Percentiles rank a stretch among this genome's conserved stretches.
Evolutionary conservation across 37 sponge, comb jelly and placozoan species (phyloP).

Genomic region (Halisarca cf. caerulea): DNA sequence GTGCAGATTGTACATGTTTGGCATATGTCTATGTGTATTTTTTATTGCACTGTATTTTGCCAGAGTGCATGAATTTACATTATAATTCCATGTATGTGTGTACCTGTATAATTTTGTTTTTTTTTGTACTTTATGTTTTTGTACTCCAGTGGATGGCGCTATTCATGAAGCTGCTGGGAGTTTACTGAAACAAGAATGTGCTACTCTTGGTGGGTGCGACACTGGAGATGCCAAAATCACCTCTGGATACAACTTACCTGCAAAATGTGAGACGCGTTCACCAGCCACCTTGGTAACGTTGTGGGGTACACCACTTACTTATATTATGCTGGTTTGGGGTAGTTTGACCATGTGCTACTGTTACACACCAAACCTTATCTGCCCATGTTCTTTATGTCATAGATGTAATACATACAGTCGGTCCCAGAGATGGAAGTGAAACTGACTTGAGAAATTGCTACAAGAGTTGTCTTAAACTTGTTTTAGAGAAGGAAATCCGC

Average conservation of each 20-base stretch:
- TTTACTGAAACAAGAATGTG: slow-evolving; percentile 71
- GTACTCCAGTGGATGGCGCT: slow-evolving; percentile 81
- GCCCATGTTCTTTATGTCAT: no score
- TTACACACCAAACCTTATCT: no score
- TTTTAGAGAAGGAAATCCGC: slow-evolving; percentile 61
- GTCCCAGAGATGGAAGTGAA: slow-evolving; percentile 54
- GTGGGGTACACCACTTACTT: background rate
- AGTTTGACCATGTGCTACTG: no score
- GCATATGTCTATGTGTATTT: no score
- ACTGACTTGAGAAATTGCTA: slow-evolving; percentile 70
- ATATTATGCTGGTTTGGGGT: background rate
- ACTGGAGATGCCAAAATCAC: slow-evolving; percentile 83
- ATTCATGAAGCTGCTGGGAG: slow-evolving; percentile 85
- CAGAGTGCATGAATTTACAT: no score
- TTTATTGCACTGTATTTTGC: no score
- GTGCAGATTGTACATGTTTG: no score
- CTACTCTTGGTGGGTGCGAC: slow-evolving; percentile 58
- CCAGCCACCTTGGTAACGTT: background rate
- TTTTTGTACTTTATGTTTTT: no score
- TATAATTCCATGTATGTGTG: no score
- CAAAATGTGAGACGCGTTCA: slow-evolving; percentile 86
- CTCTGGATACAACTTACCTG: slow-evolving; percentile 82
- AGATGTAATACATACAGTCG: slow-evolving; percentile 93
- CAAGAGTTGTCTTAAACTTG: slow-evolving; percentile 56
- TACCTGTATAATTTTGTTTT: no score